A percentile compares a stretch with the other conserved stretches of the same genome.
These are phyloP conservation scores for Cheilinus undulatus DNA, from an alignment of 2,113 vertebrate genomes.

Conservation along the genomic window DNA sequence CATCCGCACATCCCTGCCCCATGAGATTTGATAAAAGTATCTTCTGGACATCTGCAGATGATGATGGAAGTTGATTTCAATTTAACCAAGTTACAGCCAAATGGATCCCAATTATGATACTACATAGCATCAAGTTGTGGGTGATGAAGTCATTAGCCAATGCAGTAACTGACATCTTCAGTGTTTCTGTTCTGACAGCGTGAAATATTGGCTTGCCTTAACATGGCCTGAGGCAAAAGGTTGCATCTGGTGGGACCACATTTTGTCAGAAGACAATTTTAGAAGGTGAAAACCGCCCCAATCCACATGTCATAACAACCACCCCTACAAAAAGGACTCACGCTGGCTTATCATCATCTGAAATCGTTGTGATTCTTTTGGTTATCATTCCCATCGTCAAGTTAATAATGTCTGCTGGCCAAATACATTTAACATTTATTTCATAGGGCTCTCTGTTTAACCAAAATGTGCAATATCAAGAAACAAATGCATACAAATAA, in stretches of 20 bases:
- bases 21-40: constrained; percentile 61
- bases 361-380: too few relatives aligned
- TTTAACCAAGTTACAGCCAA: constrained; percentile 73
- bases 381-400: too few relatives aligned
- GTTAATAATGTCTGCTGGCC: too few relatives aligned
- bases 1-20: constrained; percentile 21
- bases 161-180: constrained; percentile 48
- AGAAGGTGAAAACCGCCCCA: constrained; percentile 24
- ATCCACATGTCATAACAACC: not conserved
- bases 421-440: too few relatives aligned
- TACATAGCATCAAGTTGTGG: constrained; percentile 36
- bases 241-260: constrained; percentile 44
- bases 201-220: constrained; percentile 19
- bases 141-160: constrained; percentile 63
- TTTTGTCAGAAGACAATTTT: constrained; percentile 37
- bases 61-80: constrained; percentile 58
- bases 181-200: constrained; percentile 33
- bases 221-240: constrained; percentile 20
- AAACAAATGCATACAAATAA: too few relatives aligned
- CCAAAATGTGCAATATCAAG: too few relatives aligned
- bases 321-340: not conserved
- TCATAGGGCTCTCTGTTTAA: too few relatives aligned
- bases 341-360: too few relatives aligned
- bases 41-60: constrained; percentile 55
- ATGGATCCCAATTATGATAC: constrained; percentile 66